Percentiles rank a stretch among this genome's conserved stretches.
phyloP scores from a whole-genome alignment of 2,888 invertebrate genomes.

The Callyntrura sp. region DNA sequence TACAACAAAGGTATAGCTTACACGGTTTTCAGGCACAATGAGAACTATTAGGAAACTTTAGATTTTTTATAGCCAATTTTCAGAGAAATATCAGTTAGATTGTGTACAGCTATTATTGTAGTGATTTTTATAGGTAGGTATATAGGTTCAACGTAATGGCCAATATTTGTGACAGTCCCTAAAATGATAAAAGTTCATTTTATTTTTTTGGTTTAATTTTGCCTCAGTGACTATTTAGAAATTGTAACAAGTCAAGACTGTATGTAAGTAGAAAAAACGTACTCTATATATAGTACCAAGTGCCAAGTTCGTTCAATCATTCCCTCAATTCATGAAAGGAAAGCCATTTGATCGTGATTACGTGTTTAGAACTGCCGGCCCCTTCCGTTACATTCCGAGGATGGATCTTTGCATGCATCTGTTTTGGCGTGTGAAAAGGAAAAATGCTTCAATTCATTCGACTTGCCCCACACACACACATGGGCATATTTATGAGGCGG shows the following conservation, averaged over 20 bases:
- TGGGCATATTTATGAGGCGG: background rate
- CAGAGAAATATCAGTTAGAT: too few relatives aligned
- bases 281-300: background rate
- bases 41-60: background rate
- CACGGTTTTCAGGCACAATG: background rate
- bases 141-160: too few relatives aligned
- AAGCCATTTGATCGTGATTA: constrained; percentile 74
- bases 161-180: too few relatives aligned
- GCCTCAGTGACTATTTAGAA: too few relatives aligned
- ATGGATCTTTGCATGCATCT: constrained; percentile 76
- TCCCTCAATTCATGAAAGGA: constrained; percentile 51
- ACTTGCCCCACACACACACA: constrained; percentile 57
- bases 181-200: too few relatives aligned
- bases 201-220: too few relatives aligned
- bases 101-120: too few relatives aligned
- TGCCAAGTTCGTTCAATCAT: constrained; percentile 60
- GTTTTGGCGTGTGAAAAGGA: constrained; percentile 76
- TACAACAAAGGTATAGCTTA: too few relatives aligned
- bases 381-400: constrained; percentile 76
- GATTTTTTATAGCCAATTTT: constrained; percentile 19
- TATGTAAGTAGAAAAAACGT: background rate
- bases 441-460: constrained; percentile 61
- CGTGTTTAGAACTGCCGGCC: constrained; percentile 76
- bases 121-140: too few relatives aligned
- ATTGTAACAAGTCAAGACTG: background rate